Conservation (phyloP, 64 coral and sea anemone species). For the Anthopleura sola region DNA sequence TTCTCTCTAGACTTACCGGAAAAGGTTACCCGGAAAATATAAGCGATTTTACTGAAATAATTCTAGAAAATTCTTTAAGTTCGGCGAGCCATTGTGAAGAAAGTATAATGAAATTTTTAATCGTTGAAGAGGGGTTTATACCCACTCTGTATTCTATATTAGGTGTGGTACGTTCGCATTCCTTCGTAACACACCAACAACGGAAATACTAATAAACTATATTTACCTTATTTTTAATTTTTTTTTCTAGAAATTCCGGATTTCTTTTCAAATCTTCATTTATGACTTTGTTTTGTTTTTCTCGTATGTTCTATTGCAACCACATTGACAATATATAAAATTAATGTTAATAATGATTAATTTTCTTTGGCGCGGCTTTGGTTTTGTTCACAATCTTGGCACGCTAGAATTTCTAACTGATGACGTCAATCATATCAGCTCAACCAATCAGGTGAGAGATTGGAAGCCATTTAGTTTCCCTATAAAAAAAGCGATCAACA, state of each 20-base stretch:
- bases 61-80: no score
- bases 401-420: not conserved
- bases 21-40: no score
- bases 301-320: not conserved
- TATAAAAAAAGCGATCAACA: not conserved
- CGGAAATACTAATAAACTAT: not conserved
- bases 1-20: no score
- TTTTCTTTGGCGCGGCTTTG: not conserved
- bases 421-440: not conserved
- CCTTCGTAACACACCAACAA: not conserved
- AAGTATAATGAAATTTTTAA: no score
- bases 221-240: no score
- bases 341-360: not conserved
- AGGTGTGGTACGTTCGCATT: no score
- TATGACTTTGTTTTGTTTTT: not conserved
- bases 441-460: not conserved
- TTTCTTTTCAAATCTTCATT: not conserved
- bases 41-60: no score
- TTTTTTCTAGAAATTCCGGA: not conserved
- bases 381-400: not conserved
- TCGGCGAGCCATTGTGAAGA: no score
- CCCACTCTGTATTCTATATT: no score
- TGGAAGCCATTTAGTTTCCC: not conserved
- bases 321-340: not conserved
- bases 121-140: no score